Base-by-base conservation (phyloP, 2,113 vertebrate genomes). In the Hoplias malabaricus region DNA sequence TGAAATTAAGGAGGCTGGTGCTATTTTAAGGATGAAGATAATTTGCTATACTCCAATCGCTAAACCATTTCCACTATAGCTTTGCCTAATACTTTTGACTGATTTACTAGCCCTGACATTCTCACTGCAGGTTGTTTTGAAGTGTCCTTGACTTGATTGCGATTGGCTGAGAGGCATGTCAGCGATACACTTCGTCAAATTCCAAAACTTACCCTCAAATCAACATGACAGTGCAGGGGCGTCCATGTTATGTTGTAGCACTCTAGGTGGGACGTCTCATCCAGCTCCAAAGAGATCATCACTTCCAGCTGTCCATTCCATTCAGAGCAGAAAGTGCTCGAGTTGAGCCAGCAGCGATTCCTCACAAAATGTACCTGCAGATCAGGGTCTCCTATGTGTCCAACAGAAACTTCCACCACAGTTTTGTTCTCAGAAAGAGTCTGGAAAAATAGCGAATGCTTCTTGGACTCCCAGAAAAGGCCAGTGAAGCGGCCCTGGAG, bases 231-330 rank as follows among this genome's bases (percentile, higher is more conserved):
- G 48, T 69, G 42, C 48, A 69, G 48, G 9, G 67, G 67, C 31
- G 8, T 31, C 67, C 67, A 69, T 3, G 67, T 69, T 43, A 69
- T n/a, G 48, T 69, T 69, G n/a, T 69, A 69, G 67, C 67, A 69
- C 67, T 69, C 67, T 0, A 48, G 4, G 27, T 69, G 67, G 14
- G 43, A 29, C 42, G 29, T 8, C 42, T 69, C 42, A 7, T 48
- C 66, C 40, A 5, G 31, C 12, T 14, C 48, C 67, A 33, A 23
- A 53, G 23, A 19, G 5, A 53, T 23, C 48, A 19, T 53, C n/a
- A 53, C 21, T 23, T 53, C n/a, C n/a, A 53, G n/a, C 48, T 53
- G 48, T 21, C n/a, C n/a, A 4, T 53, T 21, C 48, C 48, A 53
- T 9, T 23, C 21, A 2, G 48, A 9, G 48, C 48, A 53, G 48